A percentile compares a stretch with the other conserved stretches of the same genome.
phyloP scores from a whole-genome alignment of 1,140 invertebrate genomes.

The Ips nitidus region DNA sequence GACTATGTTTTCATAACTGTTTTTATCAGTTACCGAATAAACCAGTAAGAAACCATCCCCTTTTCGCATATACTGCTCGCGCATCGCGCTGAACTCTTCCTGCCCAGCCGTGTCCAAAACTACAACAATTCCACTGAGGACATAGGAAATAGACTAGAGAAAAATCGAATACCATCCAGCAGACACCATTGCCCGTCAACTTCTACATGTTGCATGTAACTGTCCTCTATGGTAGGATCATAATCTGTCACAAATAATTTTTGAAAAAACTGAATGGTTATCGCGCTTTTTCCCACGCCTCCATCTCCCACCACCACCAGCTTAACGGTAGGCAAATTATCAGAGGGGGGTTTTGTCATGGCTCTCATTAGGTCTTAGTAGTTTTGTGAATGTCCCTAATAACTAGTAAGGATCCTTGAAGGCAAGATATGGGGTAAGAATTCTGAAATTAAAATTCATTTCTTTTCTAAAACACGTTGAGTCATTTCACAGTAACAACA shows the following conservation, averaged over 20 bases:
- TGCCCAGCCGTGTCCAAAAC: slow-evolving; percentile 92
- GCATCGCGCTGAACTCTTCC: slow-evolving; percentile 92
- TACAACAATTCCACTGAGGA: slow-evolving; percentile 46
- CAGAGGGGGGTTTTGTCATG: slow-evolving; percentile 67
- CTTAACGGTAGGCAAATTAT: slow-evolving; percentile 83
- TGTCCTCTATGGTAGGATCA: slow-evolving; percentile 89
- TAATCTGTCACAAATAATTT: slow-evolving; percentile 88
- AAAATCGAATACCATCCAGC: slow-evolving; percentile 71
- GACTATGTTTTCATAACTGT: slow-evolving; percentile 80
- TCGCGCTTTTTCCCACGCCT: slow-evolving; percentile 85
- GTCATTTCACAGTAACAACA: too few species aligned
- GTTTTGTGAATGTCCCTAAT: background rate
- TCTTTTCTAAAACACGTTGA: too few species aligned
- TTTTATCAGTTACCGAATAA: slow-evolving; percentile 88
- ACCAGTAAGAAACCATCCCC: slow-evolving; percentile 93
- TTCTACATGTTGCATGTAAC: slow-evolving; percentile 88
- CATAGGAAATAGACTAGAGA: slow-evolving; percentile 28
- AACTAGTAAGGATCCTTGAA: background rate
- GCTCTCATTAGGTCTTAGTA: slow-evolving; percentile 36
- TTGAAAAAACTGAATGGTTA: slow-evolving; percentile 89
- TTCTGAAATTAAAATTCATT: too few species aligned
- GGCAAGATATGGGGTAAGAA: too few species aligned
- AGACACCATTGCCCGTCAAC: slow-evolving; percentile 91
- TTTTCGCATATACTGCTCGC: slow-evolving; percentile 94
- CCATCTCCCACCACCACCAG: slow-evolving; percentile 89